These are phyloP conservation scores for Hippoglossus hippoglossus DNA, from an alignment of 2,797 vertebrate genomes.

Conservation along the genomic window DNA sequence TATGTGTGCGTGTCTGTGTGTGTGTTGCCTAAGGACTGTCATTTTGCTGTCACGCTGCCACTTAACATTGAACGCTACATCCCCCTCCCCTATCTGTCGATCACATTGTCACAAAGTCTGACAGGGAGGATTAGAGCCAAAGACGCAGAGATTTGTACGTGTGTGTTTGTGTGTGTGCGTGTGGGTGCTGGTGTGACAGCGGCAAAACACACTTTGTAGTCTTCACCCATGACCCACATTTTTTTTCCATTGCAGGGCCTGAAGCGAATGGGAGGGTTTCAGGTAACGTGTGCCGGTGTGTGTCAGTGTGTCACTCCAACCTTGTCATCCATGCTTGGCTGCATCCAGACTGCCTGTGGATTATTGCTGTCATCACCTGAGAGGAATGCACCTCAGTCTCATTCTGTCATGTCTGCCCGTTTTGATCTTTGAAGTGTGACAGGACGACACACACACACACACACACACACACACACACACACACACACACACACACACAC, in stretches of 20 bases:
- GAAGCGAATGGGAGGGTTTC: constrained; percentile 50
- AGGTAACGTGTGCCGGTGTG: constrained; percentile 61
- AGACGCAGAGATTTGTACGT: constrained; percentile 35
- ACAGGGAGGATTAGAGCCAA: constrained; percentile 68
- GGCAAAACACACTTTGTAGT: constrained; percentile 44
- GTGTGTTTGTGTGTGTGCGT: constrained; percentile 20
- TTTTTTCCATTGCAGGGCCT: constrained; percentile 20
- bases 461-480: not conserved
- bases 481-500: not conserved
- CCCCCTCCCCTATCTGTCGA: constrained; percentile 60
- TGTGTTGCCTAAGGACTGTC: constrained; percentile 52
- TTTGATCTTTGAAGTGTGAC: constrained; percentile 58
- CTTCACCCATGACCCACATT: constrained; percentile 66
- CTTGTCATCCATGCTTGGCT: constrained; percentile 59
- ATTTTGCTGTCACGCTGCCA: constrained; percentile 69
- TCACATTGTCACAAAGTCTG: constrained; percentile 68
- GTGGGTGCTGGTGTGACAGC: constrained; percentile 15
- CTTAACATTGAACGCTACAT: constrained; percentile 55
- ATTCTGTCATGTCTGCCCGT: constrained; percentile 44
- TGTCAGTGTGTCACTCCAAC: constrained; percentile 63
- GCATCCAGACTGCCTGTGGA: constrained; percentile 62
- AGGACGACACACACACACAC: too few relatives aligned
- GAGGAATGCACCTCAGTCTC: constrained; percentile 56
- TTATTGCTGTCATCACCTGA: constrained; percentile 67
- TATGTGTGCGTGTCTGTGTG: constrained; percentile 3